A percentile compares a stretch with the other conserved stretches of the same genome.
These are phyloP conservation scores for Oreonectes daqikongensis DNA, from an alignment of 2,797 vertebrate genomes.

Conservation along the genomic window DNA sequence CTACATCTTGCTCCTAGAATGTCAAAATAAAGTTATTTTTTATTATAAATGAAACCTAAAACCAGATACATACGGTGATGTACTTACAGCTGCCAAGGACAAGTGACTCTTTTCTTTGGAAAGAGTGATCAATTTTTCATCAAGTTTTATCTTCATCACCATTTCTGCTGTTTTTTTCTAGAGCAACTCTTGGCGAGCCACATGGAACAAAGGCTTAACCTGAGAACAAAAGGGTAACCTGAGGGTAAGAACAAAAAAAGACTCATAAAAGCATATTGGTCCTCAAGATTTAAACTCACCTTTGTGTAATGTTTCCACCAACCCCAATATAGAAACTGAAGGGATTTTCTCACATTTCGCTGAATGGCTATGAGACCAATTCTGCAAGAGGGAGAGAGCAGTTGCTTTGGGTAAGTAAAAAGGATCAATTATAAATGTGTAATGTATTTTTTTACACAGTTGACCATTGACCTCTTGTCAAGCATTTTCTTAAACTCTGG, in stretches of 20 bases:
- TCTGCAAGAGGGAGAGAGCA: conserved; percentile 56
- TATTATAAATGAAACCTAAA: background rate
- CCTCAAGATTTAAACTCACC: conserved; percentile 51
- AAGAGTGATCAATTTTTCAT: conserved; percentile 71
- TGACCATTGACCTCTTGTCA: conserved; percentile 66
- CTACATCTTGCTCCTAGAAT: background rate
- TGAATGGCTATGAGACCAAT: conserved; percentile 56
- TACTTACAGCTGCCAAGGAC: conserved; percentile 61
- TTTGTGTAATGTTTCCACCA: conserved; percentile 79
- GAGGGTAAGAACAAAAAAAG: conserved; percentile 42
- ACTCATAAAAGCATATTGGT: background rate
- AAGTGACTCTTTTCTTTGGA: conserved; percentile 78
- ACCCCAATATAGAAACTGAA: conserved; percentile 73
- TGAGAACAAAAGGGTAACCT: conserved; percentile 70
- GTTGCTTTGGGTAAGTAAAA: background rate
- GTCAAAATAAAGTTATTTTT: background rate
- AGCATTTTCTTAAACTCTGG: conserved; percentile 77
- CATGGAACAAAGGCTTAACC: conserved; percentile 75
- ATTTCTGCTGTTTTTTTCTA: conserved; percentile 68
- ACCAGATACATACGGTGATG: background rate
- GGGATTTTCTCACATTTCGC: conserved; percentile 74
- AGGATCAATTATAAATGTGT: background rate
- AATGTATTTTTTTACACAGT: background rate
- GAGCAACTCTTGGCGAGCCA: conserved; percentile 65
- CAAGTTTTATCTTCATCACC: conserved; percentile 68